Evolutionary conservation across 2,113 vertebrate genomes (phyloP).

Genomic region (Bos taurus): ARS-UCD2.0 NC_037339.1:60152501-60153000

Average conservation of each 20-base stretch:
- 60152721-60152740: fast-evolving
- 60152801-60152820: neutral
- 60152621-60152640: no score
- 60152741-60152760: neutral
- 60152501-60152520: no score
- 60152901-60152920: neutral
- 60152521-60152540: no score
- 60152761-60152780: neutral
- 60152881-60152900: neutral
- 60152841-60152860: neutral
- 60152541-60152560: no score
- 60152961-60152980: neutral
- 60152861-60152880: neutral
- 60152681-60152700: neutral
- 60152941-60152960: neutral
- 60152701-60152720: neutral
- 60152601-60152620: no score
- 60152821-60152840: neutral
- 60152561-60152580: no score
- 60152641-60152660: neutral
- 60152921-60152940: neutral
- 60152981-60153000: neutral
- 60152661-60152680: neutral
- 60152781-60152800: neutral
- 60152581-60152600: no score